phyloP scores from a whole-genome alignment of 2,888 invertebrate genomes.

The Dyspetes luteomarginatus region DNA sequence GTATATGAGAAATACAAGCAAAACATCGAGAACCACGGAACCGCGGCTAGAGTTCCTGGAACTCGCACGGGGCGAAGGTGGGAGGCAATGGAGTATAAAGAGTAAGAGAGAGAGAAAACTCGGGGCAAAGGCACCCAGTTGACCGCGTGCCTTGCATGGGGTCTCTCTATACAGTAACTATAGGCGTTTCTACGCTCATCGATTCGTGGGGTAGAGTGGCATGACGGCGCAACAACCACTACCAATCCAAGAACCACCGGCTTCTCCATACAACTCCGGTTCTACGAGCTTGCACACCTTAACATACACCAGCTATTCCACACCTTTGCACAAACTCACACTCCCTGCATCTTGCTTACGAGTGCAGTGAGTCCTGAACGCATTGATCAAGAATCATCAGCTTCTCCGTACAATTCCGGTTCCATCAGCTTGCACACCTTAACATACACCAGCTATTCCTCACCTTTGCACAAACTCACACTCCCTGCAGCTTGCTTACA shows the following conservation, averaged over 20 bases:
- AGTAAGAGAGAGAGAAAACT: slow-evolving; percentile 1
- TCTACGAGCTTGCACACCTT: slow-evolving; percentile 18
- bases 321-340: no score
- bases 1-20: slow-evolving; percentile 20
- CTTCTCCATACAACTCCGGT: slow-evolving; percentile 29
- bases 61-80: slow-evolving; percentile 46
- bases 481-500: no score
- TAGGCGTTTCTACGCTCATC: slow-evolving; percentile 63
- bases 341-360: no score
- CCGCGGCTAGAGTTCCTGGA: slow-evolving; percentile 58
- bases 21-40: slow-evolving; percentile 58
- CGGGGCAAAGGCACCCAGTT: slow-evolving; percentile 62
- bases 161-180: slow-evolving; percentile 44
- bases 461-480: no score
- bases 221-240: slow-evolving; percentile 55
- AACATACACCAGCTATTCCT: no score
- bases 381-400: no score
- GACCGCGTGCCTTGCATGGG: slow-evolving; percentile 65
- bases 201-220: slow-evolving; percentile 62
- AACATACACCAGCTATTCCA: slow-evolving; percentile 25
- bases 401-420: no score
- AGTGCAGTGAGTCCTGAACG: neutral
- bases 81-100: slow-evolving; percentile 4
- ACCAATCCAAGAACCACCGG: slow-evolving; percentile 43
- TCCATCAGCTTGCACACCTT: no score